Conservation (phyloP, 2,797 vertebrate genomes). For the Pipistrellus pipistrellus region DNA sequence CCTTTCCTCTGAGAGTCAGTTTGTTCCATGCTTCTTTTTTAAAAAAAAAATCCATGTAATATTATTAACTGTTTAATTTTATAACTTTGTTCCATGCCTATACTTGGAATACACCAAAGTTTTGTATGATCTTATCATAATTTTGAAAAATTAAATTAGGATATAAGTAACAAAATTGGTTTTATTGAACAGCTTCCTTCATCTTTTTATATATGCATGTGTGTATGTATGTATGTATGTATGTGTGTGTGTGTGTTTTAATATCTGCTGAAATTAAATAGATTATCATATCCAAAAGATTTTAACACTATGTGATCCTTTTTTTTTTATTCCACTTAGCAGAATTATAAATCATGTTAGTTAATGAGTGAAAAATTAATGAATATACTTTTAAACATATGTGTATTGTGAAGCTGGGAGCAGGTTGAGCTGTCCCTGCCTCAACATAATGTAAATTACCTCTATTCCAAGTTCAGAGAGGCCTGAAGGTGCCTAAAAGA, state of each 20-base stretch:
- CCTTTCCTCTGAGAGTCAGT: too few species aligned
- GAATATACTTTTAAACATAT: neutral
- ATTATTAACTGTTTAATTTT: neutral
- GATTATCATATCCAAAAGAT: neutral
- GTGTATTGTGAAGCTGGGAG: neutral
- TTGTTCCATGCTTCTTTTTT: too few species aligned
- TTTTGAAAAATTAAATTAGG: neutral
- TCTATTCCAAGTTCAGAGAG: neutral
- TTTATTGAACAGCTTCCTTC: neutral
- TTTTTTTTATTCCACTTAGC: neutral
- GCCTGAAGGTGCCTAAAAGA: neutral
- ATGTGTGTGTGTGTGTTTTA: neutral
- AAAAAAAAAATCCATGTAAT: neutral
- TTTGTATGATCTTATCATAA: neutral
- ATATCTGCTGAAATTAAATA: slow-evolving; percentile 4
- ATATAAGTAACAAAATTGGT: neutral
- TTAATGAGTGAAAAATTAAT: neutral
- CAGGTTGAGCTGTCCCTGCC: neutral
- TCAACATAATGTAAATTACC: neutral
- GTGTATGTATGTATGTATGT: neutral
- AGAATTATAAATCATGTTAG: neutral
- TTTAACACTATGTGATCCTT: neutral
- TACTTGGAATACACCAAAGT: neutral
- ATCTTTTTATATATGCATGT: neutral
- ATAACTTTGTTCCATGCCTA: neutral